These are phyloP conservation scores for Griposia aprilina DNA, from an alignment of 2,888 invertebrate genomes.

Conservation along the genomic window DNA sequence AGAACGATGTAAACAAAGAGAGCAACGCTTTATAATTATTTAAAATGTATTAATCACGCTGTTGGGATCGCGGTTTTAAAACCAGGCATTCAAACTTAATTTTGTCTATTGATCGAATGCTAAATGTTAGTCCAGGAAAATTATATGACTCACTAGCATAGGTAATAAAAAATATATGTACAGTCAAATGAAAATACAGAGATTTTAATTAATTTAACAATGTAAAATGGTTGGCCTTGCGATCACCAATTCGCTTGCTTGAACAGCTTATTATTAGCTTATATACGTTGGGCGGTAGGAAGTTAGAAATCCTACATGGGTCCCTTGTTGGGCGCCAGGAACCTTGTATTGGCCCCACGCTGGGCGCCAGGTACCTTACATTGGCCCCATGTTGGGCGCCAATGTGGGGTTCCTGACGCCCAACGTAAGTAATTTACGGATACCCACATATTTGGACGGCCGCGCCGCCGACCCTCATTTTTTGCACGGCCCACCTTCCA, in stretches of 20 bases:
- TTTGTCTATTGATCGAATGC: neutral
- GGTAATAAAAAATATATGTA: no score
- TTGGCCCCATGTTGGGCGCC: neutral
- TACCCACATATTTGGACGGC: neutral
- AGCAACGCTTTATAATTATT: slow-evolving; percentile 36
- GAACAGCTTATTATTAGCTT: neutral
- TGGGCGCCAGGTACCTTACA: slow-evolving; percentile 10
- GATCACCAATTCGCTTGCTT: no score
- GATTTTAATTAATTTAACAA: neutral
- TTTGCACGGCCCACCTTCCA: neutral
- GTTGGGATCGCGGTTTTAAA: slow-evolving; percentile 16
- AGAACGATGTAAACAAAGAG: slow-evolving; percentile 49
- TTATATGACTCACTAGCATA: neutral
- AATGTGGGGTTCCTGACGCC: neutral
- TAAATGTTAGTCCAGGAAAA: neutral
- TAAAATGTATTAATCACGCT: slow-evolving; percentile 40
- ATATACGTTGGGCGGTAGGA: neutral
- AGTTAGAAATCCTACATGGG: neutral
- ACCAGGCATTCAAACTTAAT: neutral
- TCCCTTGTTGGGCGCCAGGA: slow-evolving; percentile 4
- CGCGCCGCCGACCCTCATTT: no score
- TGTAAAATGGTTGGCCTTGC: neutral
- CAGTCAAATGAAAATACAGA: neutral
- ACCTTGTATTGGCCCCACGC: neutral
- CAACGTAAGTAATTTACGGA: neutral